A percentile compares a stretch with the other conserved stretches of the same genome.
Conservation (phyloP, 2,888 invertebrate genomes). For the Drosophila greeni region DNA sequence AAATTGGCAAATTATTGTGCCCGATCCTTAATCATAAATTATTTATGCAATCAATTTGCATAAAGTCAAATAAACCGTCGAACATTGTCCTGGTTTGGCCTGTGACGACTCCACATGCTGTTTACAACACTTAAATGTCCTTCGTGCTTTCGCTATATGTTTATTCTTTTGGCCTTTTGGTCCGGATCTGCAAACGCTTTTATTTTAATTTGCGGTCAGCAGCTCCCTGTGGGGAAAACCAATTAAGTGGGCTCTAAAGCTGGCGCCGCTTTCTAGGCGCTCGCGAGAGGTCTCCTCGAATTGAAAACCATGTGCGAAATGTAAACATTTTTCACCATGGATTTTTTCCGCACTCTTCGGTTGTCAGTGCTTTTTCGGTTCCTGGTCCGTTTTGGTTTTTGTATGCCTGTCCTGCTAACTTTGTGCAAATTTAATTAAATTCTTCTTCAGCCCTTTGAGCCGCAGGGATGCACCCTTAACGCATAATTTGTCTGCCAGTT, state of each 20-base stretch:
- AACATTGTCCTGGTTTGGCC: constrained; percentile 26
- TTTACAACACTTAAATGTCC: constrained; percentile 21
- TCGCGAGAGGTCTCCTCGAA: constrained; percentile 2
- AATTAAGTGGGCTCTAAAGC: constrained; percentile 53
- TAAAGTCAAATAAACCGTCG: constrained; percentile 48
- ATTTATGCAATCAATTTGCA: constrained; percentile 56
- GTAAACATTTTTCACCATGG: constrained; percentile 13
- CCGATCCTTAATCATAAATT: constrained; percentile 49
- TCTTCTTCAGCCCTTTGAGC: constrained; percentile 61
- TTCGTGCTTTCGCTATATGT: constrained; percentile 1
- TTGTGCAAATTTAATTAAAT: constrained; percentile 66
- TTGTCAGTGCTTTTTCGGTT: constrained; percentile 22
- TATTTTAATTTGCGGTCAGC: constrained; percentile 48
- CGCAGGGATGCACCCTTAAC: constrained; percentile 58
- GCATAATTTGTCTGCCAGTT: constrained; percentile 64
- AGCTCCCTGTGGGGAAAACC: constrained; percentile 40
- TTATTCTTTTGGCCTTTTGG: constrained; percentile 18
- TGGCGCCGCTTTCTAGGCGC: constrained; percentile 17
- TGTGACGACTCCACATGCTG: constrained; percentile 15
- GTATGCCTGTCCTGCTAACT: constrained; percentile 20
- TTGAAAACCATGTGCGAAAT: constrained; percentile 40
- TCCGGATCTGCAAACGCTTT: constrained; percentile 18
- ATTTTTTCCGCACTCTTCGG: constrained; percentile 9
- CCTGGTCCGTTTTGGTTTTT: constrained; percentile 15
- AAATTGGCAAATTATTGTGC: constrained; percentile 54